phyloP scores from a whole-genome alignment of 2,797 vertebrate species.

The Podargus strigoides region DNA sequence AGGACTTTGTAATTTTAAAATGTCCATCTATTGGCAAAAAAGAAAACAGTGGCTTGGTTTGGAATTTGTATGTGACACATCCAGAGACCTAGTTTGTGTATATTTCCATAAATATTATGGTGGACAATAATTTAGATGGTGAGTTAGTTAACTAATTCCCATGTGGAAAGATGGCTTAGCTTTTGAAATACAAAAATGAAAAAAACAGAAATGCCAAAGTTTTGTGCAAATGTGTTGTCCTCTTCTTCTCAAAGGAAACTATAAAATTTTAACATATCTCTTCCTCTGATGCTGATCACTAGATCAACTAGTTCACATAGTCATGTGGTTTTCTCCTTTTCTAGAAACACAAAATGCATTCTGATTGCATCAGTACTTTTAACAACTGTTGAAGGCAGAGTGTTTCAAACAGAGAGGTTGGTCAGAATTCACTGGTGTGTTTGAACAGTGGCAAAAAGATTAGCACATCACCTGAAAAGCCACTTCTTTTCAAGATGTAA shows the following conservation, averaged over 20 bases:
- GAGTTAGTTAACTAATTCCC: neutral
- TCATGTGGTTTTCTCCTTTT: neutral
- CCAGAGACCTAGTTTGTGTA: neutral
- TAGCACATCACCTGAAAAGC: neutral
- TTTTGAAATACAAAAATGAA: neutral
- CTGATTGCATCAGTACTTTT: neutral
- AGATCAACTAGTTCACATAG: neutral
- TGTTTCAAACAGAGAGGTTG: neutral
- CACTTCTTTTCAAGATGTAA: neutral
- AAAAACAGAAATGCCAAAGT: neutral
- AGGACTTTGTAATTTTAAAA: neutral
- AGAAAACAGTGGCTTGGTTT: neutral
- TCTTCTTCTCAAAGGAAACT: neutral
- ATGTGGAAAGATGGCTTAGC: neutral
- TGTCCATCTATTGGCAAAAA: neutral
- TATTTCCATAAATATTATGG: neutral
- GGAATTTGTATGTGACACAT: neutral
- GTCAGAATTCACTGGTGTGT: neutral
- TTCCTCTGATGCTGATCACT: neutral
- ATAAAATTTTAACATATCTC: neutral
- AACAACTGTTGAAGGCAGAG: neutral
- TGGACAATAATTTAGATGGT: neutral
- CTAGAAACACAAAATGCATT: neutral
- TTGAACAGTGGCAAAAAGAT: neutral
- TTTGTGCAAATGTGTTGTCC: neutral